These are phyloP conservation scores for Brotula barbata DNA, from an alignment of 2,797 vertebrate species.

Conservation along the genomic window DNA sequence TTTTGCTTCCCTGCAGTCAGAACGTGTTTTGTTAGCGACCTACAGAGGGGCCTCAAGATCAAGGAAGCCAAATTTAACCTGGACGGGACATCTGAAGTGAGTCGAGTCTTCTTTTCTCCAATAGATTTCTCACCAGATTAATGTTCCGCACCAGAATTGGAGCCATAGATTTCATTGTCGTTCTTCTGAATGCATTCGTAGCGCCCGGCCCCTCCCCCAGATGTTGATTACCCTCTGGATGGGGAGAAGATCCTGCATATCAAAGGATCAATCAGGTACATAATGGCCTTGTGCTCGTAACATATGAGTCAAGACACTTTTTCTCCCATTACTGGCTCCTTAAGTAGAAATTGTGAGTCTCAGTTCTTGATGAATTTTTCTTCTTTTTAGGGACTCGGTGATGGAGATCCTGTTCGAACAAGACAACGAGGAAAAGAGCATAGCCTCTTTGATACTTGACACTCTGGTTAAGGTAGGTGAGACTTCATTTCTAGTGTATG, in stretches of 20 bases:
- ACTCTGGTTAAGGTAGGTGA: constrained; percentile 89
- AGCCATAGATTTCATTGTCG: not conserved
- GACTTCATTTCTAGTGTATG: no score
- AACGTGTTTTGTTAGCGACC: constrained; percentile 94
- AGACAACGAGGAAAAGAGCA: constrained; percentile 97
- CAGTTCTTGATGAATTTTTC: not conserved
- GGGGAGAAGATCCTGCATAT: constrained; percentile 96
- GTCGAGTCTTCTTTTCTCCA: constrained; percentile 13
- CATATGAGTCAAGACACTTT: not conserved
- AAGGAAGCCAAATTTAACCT: constrained; percentile 96
- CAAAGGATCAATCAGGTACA: constrained; percentile 91
- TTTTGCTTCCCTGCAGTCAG: constrained; percentile 71
- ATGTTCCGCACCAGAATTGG: no score
- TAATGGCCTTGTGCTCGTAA: not conserved
- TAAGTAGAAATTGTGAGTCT: not conserved
- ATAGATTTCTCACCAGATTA: no score
- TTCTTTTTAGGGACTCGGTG: constrained; percentile 85
- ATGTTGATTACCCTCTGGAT: constrained; percentile 95
- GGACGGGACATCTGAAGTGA: constrained; percentile 88
- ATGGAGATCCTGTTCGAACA: constrained; percentile 97
- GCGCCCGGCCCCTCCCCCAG: constrained; percentile 89
- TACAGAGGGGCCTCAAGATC: constrained; percentile 91
- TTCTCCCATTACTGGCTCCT: not conserved
- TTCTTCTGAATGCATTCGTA: constrained; percentile 58
- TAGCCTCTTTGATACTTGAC: constrained; percentile 95